These are phyloP conservation scores for Hydriomena furcata DNA, from an alignment of 2,888 invertebrate species.

Conservation along the genomic window DNA sequence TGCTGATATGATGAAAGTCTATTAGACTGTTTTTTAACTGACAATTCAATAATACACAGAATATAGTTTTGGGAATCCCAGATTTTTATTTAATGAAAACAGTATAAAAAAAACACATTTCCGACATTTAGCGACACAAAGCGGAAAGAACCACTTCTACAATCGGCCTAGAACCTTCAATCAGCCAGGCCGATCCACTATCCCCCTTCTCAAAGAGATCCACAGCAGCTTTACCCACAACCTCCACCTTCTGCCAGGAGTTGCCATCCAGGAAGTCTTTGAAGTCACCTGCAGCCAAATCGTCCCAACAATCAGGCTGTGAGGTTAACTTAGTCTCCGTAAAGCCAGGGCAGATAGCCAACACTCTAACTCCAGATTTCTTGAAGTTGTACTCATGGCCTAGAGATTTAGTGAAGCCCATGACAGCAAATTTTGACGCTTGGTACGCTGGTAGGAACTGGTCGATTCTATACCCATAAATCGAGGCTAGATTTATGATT, in stretches of 20 bases:
- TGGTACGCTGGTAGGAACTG: conserved; percentile 67
- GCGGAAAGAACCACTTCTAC: conserved; percentile 37
- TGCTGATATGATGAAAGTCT: too few relatives aligned
- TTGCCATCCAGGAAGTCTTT: conserved; percentile 37
- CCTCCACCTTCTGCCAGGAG: conserved; percentile 53
- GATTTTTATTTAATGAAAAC: too few relatives aligned
- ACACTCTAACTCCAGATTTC: conserved; percentile 68
- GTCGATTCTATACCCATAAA: conserved; percentile 74
- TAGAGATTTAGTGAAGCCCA: conserved; percentile 71
- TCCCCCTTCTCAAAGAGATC: conserved; percentile 61
- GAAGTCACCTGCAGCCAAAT: conserved; percentile 34
- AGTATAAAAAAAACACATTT: too few relatives aligned
- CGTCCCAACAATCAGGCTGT: conserved; percentile 34
- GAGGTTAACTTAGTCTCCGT: conserved; percentile 59
- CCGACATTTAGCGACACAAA: conserved; percentile 26
- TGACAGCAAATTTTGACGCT: conserved; percentile 60
- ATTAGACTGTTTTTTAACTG: too few relatives aligned
- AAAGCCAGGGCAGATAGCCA: conserved; percentile 75
- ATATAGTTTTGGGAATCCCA: too few relatives aligned
- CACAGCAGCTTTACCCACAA: conserved; percentile 53
- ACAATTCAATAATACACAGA: too few relatives aligned
- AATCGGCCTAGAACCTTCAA: conserved; percentile 66
- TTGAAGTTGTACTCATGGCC: conserved; percentile 62
- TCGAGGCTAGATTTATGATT: conserved; percentile 84
- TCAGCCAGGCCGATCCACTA: conserved; percentile 80